Percentiles rank a stretch among this genome's conserved stretches.
Conservation (phyloP, 2,113 vertebrate species). For the Suncus etruscus region DNA sequence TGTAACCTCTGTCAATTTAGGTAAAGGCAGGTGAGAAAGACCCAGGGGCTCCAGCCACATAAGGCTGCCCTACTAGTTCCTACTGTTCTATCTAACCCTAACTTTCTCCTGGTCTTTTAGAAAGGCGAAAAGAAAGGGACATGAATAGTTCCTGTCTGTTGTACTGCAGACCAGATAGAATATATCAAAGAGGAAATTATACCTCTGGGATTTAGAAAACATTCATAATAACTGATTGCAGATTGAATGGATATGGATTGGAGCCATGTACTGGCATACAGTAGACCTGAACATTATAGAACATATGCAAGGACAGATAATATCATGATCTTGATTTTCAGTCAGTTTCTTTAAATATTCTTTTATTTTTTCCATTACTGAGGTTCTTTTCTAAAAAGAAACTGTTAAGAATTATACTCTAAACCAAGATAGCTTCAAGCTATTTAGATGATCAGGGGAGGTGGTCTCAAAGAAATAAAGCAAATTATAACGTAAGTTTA, state of each 20-base stretch:
- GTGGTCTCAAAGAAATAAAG: not conserved
- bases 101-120: constrained; percentile 77
- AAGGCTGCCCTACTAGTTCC: constrained; percentile 73
- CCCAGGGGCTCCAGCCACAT: constrained; percentile 76
- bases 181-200: constrained; percentile 80
- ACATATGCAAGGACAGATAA: constrained; percentile 54
- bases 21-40: constrained; percentile 79
- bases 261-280: constrained; percentile 49
- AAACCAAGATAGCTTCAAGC: constrained; percentile 44
- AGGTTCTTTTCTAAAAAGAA: constrained; percentile 49
- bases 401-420: constrained; percentile 40
- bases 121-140: constrained; percentile 76
- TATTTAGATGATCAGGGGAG: constrained; percentile 20
- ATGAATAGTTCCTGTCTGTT: constrained; percentile 79
- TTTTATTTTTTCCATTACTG: constrained; percentile 63
- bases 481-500: constrained; percentile 44
- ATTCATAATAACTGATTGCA: constrained; percentile 76
- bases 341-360: constrained; percentile 61
- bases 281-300: constrained; percentile 72
- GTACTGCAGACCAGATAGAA: constrained; percentile 71
- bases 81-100: constrained; percentile 76
- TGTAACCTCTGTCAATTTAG: constrained; percentile 80
- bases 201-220: constrained; percentile 77
- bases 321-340: constrained; percentile 56
- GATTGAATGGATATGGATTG: constrained; percentile 59